These are phyloP conservation scores for Conops quadrifasciatus DNA, from an alignment of 2,888 invertebrate species.

Conservation along the genomic window DNA sequence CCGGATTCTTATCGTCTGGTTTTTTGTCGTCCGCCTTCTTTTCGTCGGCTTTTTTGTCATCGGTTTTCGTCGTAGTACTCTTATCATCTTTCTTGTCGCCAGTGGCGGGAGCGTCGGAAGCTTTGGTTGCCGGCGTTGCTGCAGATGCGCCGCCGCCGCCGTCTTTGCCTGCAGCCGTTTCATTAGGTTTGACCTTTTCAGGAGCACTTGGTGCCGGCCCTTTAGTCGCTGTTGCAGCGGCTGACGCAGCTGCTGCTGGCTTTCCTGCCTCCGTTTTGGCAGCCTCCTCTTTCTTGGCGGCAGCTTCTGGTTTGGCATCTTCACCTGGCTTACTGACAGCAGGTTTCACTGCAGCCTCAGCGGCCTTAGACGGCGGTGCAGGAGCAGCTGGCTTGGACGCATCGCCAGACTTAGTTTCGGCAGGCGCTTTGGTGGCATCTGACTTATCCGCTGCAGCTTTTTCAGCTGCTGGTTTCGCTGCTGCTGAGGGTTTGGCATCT, in stretches of 20 bases:
- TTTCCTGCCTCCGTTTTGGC: constrained; percentile 53
- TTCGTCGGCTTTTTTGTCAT: constrained; percentile 33
- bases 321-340: constrained; percentile 55
- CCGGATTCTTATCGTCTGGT: constrained; percentile 55
- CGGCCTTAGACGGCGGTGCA: constrained; percentile 55
- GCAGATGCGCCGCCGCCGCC: constrained; percentile 49
- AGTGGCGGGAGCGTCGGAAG: constrained; percentile 47
- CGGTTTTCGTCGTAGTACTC: constrained; percentile 39
- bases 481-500: constrained; percentile 21
- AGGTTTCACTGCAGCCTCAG: constrained; percentile 52
- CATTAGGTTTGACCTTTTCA: constrained; percentile 54
- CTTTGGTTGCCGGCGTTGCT: constrained; percentile 48
- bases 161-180: constrained; percentile 50
- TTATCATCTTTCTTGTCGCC: constrained; percentile 46
- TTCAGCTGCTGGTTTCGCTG: constrained; percentile 39
- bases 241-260: constrained; percentile 49
- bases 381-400: constrained; percentile 51
- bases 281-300: constrained; percentile 55
- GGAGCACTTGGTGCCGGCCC: constrained; percentile 55
- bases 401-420: constrained; percentile 46
- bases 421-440: background rate
- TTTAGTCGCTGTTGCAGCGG: constrained; percentile 47
- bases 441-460: constrained; percentile 44
- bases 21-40: constrained; percentile 42
- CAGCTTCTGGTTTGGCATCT: constrained; percentile 55